Evolutionary conservation across 2,888 invertebrate species (phyloP).

Genomic region (Agonopterix arenella): DNA sequence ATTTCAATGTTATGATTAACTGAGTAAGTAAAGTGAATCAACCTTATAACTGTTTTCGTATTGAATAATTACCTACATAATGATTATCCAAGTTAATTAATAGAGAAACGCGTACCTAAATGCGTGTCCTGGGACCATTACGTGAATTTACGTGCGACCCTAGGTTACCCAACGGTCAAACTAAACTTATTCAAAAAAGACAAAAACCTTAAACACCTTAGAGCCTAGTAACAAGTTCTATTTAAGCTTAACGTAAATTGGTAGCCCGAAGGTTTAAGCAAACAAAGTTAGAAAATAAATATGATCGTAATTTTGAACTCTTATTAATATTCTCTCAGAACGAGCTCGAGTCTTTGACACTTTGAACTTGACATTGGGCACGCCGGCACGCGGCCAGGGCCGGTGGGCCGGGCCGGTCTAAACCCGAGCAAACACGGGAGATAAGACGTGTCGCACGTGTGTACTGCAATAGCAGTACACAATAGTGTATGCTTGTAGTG

Average conservation of each 20-base stretch:
- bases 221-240: too few species aligned
- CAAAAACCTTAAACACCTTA: too few species aligned
- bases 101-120: too few species aligned
- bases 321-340: too few species aligned
- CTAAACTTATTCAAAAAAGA: neutral
- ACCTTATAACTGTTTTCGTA: neutral
- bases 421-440: constrained; percentile 51
- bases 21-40: neutral
- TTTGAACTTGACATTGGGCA: constrained; percentile 68
- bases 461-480: too few species aligned
- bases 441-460: constrained; percentile 42
- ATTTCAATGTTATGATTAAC: neutral
- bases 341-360: constrained; percentile 46
- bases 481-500: constrained; percentile 6
- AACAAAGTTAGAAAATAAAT: too few species aligned
- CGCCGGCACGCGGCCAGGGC: constrained; percentile 28
- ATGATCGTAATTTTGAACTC: too few species aligned
- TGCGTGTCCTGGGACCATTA: neutral
- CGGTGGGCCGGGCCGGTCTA: constrained; percentile 19
- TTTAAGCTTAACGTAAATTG: too few species aligned
- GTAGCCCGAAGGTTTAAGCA: too few species aligned
- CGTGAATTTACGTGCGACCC: neutral
- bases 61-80: neutral
- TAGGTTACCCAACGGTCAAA: constrained; percentile 25
- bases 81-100: too few species aligned